phyloP scores from a whole-genome alignment of 2,797 vertebrate genomes.

The Pseudomugil gertrudae region DNA sequence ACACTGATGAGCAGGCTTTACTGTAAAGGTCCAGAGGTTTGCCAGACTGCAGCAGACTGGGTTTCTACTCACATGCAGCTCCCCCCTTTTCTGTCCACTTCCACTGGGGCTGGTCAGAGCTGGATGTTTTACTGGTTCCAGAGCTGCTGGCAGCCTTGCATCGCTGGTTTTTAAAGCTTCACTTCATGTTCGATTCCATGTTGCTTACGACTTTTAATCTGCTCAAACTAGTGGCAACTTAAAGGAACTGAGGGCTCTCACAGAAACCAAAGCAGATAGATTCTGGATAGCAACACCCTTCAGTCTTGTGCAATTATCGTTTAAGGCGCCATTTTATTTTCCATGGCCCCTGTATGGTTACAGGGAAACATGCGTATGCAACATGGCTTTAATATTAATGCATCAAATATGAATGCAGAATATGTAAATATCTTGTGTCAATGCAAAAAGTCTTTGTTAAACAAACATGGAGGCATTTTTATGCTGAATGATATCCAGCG shows the following conservation, averaged over 20 bases:
- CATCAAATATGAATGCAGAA: no score
- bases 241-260: conserved; percentile 32
- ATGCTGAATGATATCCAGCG: background rate
- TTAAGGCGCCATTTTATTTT: no score
- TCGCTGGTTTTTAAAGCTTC: conserved; percentile 43
- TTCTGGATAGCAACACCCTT: conserved; percentile 36
- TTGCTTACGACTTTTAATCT: conserved; percentile 13
- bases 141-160: conserved; percentile 62
- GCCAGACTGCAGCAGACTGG: conserved; percentile 72
- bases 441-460: background rate
- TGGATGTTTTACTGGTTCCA: conserved; percentile 65
- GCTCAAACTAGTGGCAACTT: conserved; percentile 51
- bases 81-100: conserved; percentile 50
- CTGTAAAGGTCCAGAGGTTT: conserved; percentile 58
- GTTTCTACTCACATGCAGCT: conserved; percentile 63
- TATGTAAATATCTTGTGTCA: background rate
- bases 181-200: conserved; percentile 27
- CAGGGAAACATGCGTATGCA: no score
- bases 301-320: conserved; percentile 44
- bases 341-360: no score
- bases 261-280: conserved; percentile 28
- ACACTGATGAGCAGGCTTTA: conserved; percentile 24
- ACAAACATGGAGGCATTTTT: background rate
- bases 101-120: conserved; percentile 60
- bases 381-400: no score